Evolutionary conservation across 2,888 invertebrate species (phyloP).

Genomic region (Synanthedon tipuliformis): DNA sequence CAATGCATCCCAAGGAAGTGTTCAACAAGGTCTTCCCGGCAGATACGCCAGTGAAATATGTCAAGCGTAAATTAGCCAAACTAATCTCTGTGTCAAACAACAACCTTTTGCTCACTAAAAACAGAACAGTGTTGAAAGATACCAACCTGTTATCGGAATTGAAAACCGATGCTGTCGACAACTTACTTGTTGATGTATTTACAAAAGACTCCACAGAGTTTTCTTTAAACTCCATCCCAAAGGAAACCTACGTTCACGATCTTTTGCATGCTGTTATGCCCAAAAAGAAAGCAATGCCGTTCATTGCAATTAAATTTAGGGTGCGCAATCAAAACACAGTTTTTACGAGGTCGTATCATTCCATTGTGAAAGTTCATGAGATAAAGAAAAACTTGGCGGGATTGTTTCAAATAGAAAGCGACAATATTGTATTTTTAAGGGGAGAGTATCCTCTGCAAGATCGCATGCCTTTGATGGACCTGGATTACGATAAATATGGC

Average conservation of each 20-base stretch:
- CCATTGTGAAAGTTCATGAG: conserved; percentile 65
- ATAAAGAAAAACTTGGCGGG: conserved; percentile 72
- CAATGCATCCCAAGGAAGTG: conserved; percentile 42
- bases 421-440: conserved; percentile 61
- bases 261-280: conserved; percentile 45
- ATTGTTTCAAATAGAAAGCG: conserved; percentile 66
- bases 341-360: conserved; percentile 67
- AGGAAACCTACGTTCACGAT: conserved; percentile 54
- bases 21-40: conserved; percentile 60
- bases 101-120: conserved; percentile 50
- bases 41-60: conserved; percentile 47
- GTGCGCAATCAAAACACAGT: conserved; percentile 44
- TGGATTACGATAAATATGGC: conserved; percentile 62
- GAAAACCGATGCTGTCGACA: conserved; percentile 48
- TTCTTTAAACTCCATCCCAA: conserved; percentile 45
- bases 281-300: conserved; percentile 51
- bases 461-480: conserved; percentile 48
- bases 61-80: conserved; percentile 56
- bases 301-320: conserved; percentile 58
- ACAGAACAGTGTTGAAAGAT: conserved; percentile 55
- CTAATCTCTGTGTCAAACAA: conserved; percentile 43
- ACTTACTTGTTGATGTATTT: conserved; percentile 52
- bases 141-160: conserved; percentile 41
- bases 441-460: conserved; percentile 48
- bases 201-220: conserved; percentile 55